Evolutionary conservation across 2,113 vertebrate genomes (phyloP), one percentile per base, ranked within the genome.

Genomic region (Oreochromis niloticus): DNA sequence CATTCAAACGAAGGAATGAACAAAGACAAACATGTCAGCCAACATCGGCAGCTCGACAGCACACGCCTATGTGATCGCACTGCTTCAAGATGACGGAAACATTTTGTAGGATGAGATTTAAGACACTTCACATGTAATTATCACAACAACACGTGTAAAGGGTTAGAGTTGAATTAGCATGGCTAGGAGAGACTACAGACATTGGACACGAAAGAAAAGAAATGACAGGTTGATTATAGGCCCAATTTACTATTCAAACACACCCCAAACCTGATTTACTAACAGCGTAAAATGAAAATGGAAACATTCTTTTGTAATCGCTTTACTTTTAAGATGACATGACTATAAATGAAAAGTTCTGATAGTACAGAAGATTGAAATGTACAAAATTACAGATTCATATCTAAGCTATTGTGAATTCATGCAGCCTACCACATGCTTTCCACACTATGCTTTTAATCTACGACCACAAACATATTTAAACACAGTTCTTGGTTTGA

Each of bases 21-120:
- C 85, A 88, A 85, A 88, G 90, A 90, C 87, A 89, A 89, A 93
- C 82, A 89, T 84, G 91, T 92, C 90, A 90, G 89, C 82, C 83
- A 59, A 79, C 86, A 59, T 78, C 48, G 87, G 82, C 59, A 61
- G 73, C 85, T 84, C 55, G 13, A 50, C 80, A 24, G 88, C 85
- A 41, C 71, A 84, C 71, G 61, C 79, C 82, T 91, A 71, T 84
- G 87, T 88, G 82, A 89, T 90, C 43, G 61, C 88, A 46, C 12
- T 7, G 52, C 85, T 89, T 89, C 81, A 61, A 85, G 14, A 83
- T 90, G 90, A 89, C 39, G 52, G 89, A 78, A 81, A 78, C 10
- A 41, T 88, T 90, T 89, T 82, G 80, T 22, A n/a, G 86, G 75
- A 92, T 32, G 63, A 83, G 83, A 81, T 63, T n/a, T 84, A 83